Base-by-base conservation (phyloP, 2,888 invertebrate species). In the Poecilus cupreus region DNA sequence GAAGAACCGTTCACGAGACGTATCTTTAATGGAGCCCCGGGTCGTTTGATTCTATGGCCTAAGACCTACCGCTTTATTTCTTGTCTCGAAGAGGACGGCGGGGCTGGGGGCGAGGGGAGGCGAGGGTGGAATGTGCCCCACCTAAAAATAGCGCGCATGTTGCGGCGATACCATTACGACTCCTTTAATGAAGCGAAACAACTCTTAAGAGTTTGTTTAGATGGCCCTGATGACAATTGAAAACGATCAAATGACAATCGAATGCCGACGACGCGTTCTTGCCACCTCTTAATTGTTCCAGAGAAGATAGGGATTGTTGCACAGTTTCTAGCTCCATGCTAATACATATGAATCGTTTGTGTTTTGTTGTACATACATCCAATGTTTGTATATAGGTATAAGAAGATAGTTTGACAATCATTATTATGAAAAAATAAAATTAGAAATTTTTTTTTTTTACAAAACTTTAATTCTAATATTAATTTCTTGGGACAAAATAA, bases 31-130 rank as follows among this genome's bases (percentile, higher is more conserved):
- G 80, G 80, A 81, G 74, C 57, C 75, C 79, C 75, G 24, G 74
- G 74, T 81, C 80, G 75, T 81, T 81, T 81, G 80, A 81, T 81
- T 81, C 80, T 81, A 81, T 81, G 80, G 75, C 80, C 80, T 81
- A 46, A 81, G 80, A 81, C 80, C 74, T 81, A 37, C 60, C 60
- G 57, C 60, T 60, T 81, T 75, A 60, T 75, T 81, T 81, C 75
- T 75, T 81, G 51, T 57, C 26, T 37, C 51, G 13, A 16, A 3
- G 24, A 26, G n/a, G 8, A 16, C 60, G 49, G 46, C 13, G 54
- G 18, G 46, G 54, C 3, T 22, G 13, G 39, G 74, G 49, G 46
- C 13, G 54, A 16, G 46, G 54, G 13, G 49, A 13, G 39, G 10
- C 24, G 75, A 26, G 43, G 76, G 76, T 76, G 76, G 39, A 76